Conservation (phyloP, 2,888 invertebrate species). For the Gymnosoma rotundatum region DNA sequence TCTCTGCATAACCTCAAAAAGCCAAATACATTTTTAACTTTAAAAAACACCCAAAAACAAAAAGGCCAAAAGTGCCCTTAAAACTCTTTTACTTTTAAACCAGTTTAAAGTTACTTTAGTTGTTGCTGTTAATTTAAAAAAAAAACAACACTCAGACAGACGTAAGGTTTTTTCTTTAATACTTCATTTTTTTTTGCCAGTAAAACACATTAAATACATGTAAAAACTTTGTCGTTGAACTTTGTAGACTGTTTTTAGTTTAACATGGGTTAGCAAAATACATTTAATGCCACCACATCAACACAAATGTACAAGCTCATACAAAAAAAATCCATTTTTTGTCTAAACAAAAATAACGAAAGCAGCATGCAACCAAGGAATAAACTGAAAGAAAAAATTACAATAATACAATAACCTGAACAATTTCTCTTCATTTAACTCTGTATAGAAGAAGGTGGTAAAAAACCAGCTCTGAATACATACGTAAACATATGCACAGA, state of each 20-base stretch:
- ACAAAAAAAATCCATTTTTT: slow-evolving; percentile 54
- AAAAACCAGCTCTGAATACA: background rate
- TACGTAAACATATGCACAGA: slow-evolving; percentile 10
- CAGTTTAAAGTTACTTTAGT: slow-evolving; percentile 29
- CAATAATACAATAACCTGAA: slow-evolving; percentile 58
- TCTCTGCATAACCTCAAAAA: slow-evolving; percentile 10
- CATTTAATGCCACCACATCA: background rate
- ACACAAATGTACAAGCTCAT: background rate
- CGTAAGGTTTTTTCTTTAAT: slow-evolving; percentile 25
- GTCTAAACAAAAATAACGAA: slow-evolving; percentile 48
- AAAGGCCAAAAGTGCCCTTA: slow-evolving; percentile 9
- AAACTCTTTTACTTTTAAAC: slow-evolving; percentile 45
- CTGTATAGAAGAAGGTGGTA: slow-evolving; percentile 13
- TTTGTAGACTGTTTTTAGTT: slow-evolving; percentile 63
- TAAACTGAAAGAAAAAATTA: slow-evolving; percentile 29
- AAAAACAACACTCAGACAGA: no score
- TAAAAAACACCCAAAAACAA: slow-evolving; percentile 41
- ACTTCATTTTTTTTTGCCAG: slow-evolving; percentile 6
- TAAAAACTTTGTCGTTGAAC: slow-evolving; percentile 69
- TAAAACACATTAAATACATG: slow-evolving; percentile 64
- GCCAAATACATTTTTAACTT: slow-evolving; percentile 18
- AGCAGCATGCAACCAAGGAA: slow-evolving; percentile 52
- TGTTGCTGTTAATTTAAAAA: slow-evolving; percentile 2
- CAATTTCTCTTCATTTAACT: slow-evolving; percentile 60
- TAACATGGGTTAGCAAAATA: slow-evolving; percentile 50